Base-by-base conservation (phyloP, 1,140 invertebrate genomes). In the Drosophila persimilis region DNA sequence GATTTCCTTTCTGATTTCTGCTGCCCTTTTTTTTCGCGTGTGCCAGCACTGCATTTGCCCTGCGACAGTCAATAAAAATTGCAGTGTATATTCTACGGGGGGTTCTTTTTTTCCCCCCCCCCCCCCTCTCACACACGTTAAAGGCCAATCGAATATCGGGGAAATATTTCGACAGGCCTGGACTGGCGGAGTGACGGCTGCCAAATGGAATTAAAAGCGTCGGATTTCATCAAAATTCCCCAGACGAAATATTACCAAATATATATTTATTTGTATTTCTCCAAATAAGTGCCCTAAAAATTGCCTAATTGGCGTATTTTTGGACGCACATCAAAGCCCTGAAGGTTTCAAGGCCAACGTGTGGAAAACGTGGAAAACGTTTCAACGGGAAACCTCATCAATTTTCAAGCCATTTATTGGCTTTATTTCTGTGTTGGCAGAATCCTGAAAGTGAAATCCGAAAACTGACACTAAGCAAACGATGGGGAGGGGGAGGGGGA, bases 61-160 rank as follows among this genome's bases (percentile, higher is more conserved):
- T 59, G 44, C 47, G 39, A 76, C 58, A 77, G 74, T 81, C 83
- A 83, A 88, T 88, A 78, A 86, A 85, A 86, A 59, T 80, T 77
- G 35, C 73, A 70, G 73, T 65, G 48, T 50, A 66, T 66, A 52
- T 45, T 22, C 57, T 5, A 13, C 35, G 35, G 31, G 29, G 9
- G 35, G 11, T 8, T 26, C n/a, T 22, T 51, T 64, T 45, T 52
- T 26, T 17, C n/a, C n/a, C n/a, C n/a, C n/a, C n/a, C n/a, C 15
- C 15, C 17, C 17, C 17, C 17, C 17, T 17, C 17, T 17, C 44
- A 26, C 22, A 35, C 31, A 22, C 22, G 22, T 48, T 41, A 51
- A 17, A 50, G 45, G 31, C 41, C 57, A 47, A 29, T 47, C 11
- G 24, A 48, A 41, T 22, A 67, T 48, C 35, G 1, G 13, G 47